phyloP scores from a whole-genome alignment of 2,797 vertebrate genomes.

The Gadopsis marmoratus region DNA sequence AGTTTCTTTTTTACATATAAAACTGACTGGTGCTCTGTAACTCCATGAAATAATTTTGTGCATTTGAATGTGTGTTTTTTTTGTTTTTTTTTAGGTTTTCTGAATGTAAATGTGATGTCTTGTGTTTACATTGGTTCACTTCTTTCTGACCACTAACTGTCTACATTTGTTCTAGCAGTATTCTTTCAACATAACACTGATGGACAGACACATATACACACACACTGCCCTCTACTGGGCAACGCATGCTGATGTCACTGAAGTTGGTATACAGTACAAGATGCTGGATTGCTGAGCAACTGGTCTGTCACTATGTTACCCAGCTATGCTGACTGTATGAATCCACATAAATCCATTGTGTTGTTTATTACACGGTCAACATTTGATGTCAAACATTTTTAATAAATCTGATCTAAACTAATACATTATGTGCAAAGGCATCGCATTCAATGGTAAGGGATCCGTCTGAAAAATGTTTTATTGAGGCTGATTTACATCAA shows the following conservation, averaged over 20 bases:
- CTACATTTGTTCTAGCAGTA: conserved; percentile 7
- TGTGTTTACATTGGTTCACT: conserved; percentile 48
- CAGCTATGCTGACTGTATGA: conserved; percentile 19
- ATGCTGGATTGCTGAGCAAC: neutral
- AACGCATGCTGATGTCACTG: conserved; percentile 25
- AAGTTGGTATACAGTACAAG: neutral
- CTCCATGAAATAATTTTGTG: conserved; percentile 40
- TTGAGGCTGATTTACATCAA: neutral
- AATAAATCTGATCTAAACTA: conserved; percentile 66
- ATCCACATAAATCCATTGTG: conserved; percentile 43
- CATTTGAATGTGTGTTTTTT: conserved; percentile 51
- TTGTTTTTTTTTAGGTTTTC: conserved; percentile 12
- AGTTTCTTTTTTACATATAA: conserved; percentile 28
- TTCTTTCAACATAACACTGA: conserved; percentile 19
- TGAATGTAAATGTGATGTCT: conserved; percentile 59
- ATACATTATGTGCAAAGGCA: neutral
- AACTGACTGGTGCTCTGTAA: conserved; percentile 55
- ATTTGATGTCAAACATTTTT: conserved; percentile 49
- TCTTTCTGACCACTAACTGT: conserved; percentile 10
- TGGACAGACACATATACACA: conserved; percentile 36
- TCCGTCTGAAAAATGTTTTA: neutral
- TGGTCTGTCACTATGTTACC: conserved; percentile 1
- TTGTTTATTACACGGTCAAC: conserved; percentile 20
- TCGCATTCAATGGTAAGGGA: neutral
- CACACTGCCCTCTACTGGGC: conserved; percentile 77